Base-by-base conservation (phyloP, 2,888 invertebrate species). In the Eurytoma californica region DNA sequence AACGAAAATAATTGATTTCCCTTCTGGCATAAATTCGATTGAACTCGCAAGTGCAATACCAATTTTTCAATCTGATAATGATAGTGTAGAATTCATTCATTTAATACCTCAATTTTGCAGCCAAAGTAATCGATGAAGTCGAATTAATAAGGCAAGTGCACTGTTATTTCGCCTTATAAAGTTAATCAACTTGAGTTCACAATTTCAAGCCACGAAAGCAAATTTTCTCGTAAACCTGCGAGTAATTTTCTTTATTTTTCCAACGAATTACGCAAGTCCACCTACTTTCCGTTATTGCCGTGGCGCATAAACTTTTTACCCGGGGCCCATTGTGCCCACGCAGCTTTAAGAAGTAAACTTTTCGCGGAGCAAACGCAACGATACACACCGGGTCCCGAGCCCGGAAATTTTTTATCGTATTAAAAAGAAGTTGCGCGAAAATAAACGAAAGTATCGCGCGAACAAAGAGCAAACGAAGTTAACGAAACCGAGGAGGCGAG, bases 51-150 rank as follows among this genome's bases (percentile, higher is more conserved):
- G 39, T 30, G 57, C 16, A n/a, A 63, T 70, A 77, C 69, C 53
- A 28, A 51, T 70, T 65, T 65, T 70, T 65, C 55, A 30, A 70
- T 77, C 63, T 77, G 28, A 12, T 65, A 63, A 77, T 77, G 49
- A 75, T 39, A 60, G 61, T 16, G 60, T 49, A 47, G n/a, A 28
- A 30, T 30, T 24, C 30, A 18, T 28, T 75, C 28, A 28, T 16
- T 58, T 58, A 47, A 28, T 9, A 20, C n/a, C 20, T 4, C 16
- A 2, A n/a, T 28, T 49, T 4, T 5, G 16, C 14, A 20, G 53
- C 53, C 49, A 67, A 16, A 68, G 39, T 68, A 53, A 47, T 9
- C 20, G 51, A 74, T 57, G 67, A 60, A 12, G 28, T 16, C 13
- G 30, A 58, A 74, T 74, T 67, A 58, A 66, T 67, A 58, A 66